Evolutionary conservation across 2,113 vertebrate genomes (phyloP).

Genomic region (Thymallus thymallus): DNA sequence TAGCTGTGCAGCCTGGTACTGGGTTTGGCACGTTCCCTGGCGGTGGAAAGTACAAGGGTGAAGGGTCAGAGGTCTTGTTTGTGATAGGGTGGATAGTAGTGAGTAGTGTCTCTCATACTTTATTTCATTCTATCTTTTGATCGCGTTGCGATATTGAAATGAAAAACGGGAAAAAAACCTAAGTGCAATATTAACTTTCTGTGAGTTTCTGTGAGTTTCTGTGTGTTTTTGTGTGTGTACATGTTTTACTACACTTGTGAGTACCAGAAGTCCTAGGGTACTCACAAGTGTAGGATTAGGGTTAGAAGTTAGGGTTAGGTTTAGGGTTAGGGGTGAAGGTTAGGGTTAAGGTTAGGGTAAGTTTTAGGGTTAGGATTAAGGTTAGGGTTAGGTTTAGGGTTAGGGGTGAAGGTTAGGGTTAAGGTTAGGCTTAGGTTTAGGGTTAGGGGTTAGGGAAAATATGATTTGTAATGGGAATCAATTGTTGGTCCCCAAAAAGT

Average conservation of each 20-base stretch:
- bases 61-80: slow-evolving; percentile 24
- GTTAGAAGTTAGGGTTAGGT: no score
- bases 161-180: background rate
- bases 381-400: background rate
- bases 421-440: no score
- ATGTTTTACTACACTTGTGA: no score
- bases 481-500: background rate
- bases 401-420: no score
- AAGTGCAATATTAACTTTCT: background rate
- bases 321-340: no score
- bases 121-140: background rate
- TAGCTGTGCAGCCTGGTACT: slow-evolving; percentile 26
- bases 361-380: background rate
- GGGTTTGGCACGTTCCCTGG: slow-evolving; percentile 22
- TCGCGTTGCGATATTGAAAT: background rate
- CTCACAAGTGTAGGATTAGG: no score
- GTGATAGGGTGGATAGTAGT: background rate
- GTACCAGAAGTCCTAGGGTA: no score
- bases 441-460: background rate
- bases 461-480: background rate
- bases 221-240: background rate
- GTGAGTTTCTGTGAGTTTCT: background rate
- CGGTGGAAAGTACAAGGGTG: slow-evolving; percentile 15
- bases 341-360: no score
- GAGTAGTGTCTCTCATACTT: background rate